Evolutionary conservation across 2,888 invertebrate genomes (phyloP).

Genomic region (Plebejus anna): DNA sequence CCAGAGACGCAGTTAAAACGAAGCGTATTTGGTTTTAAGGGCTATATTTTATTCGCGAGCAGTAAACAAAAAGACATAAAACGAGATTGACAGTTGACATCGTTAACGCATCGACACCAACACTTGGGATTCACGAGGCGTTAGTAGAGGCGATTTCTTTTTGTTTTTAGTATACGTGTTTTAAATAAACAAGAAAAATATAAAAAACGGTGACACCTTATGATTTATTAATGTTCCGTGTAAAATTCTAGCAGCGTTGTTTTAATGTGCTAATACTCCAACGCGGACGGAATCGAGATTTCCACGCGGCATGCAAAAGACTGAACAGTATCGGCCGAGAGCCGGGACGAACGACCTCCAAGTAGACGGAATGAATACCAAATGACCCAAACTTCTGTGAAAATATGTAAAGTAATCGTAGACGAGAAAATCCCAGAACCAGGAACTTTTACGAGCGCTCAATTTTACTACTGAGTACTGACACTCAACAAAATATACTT

Average conservation of each 20-base stretch:
- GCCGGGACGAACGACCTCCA: constrained; percentile 78
- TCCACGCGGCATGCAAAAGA: constrained; percentile 59
- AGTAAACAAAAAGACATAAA: constrained; percentile 18
- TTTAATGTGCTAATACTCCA: constrained; percentile 66
- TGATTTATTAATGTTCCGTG: constrained; percentile 24
- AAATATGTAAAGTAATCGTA: constrained; percentile 29
- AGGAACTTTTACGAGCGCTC: constrained; percentile 21
- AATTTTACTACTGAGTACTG: background rate
- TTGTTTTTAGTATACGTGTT: constrained; percentile 24
- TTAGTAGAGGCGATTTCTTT: constrained; percentile 5
- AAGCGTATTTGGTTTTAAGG: constrained; percentile 17
- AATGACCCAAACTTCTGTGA: constrained; percentile 50
- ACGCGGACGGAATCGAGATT: constrained; percentile 63
- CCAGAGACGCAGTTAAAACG: constrained; percentile 8
- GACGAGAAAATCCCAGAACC: constrained; percentile 26
- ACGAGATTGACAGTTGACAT: constrained; percentile 7
- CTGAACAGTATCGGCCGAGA: constrained; percentile 61
- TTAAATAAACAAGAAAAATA: constrained; percentile 27
- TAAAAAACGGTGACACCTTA: constrained; percentile 27
- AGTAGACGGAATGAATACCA: constrained; percentile 67
- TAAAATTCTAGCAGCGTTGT: constrained; percentile 45
- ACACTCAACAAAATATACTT: background rate
- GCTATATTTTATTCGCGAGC: constrained; percentile 13
- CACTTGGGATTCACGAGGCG: constrained; percentile 9
- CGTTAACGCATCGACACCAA: constrained; percentile 16